Evolutionary conservation across 2,797 vertebrate genomes (phyloP), one percentile per base, ranked within the genome.

Genomic region (Selene dorsalis): DNA sequence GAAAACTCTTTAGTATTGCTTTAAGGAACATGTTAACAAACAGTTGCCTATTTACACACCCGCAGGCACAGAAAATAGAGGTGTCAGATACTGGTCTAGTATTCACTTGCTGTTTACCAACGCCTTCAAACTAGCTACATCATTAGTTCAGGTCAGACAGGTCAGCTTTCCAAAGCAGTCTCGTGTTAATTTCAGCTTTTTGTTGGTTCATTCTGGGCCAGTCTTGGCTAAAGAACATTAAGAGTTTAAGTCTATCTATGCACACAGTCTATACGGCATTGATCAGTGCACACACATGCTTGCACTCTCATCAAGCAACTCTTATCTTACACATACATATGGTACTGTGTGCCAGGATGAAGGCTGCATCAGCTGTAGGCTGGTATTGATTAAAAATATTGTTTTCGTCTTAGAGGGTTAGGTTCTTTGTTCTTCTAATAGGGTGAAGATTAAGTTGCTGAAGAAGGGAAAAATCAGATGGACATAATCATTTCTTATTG

Each of bases 251-350:
- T 47, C 45, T 20, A 14, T 47, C 45, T 20, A 14, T 8, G 32
- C 32, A 35, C 32, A 35, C 30, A 32, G 7, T 47, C 43, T 47
- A 47, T 20, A 47, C 45, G 20, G 18, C 45, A 20, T 38, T 35
- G 20, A 47, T 63, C 24, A 20, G 17, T 30, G 35, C 22, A 55
- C n/a, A 47, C 18, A 52, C 10, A 52, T 52, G n/a, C 48, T 13
- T 41, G 16, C 65, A 56, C 22, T 4, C 10, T 41, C 10, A 17
- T 39, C n/a, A 66, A 6, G 16, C 8, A 13, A 11, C n/a, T 16
- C 22, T 39, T 39, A 61, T 60, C 17, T 58, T 57, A n/a, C 18
- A 53, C n/a, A 45, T 56, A 18, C 66, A 20, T 26, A 56, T 55
- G 30, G 26, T 16, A 26, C 45, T 52, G 55, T 39, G 32, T 43